phyloP scores from a whole-genome alignment of 2,113 vertebrate genomes.

The Saguinus imperator region DNA sequence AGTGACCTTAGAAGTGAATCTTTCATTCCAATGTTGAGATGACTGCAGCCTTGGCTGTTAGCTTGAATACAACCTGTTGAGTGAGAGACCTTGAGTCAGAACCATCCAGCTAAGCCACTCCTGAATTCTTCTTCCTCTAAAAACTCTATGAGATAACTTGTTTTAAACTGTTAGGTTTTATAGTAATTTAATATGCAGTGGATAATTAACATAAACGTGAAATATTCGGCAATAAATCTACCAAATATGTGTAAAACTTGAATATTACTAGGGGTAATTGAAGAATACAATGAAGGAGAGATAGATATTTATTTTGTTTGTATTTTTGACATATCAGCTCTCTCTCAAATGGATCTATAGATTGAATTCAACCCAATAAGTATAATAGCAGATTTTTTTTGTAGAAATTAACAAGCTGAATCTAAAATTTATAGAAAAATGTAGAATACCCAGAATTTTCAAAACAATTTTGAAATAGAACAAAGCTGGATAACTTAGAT shows the following conservation, averaged over 20 bases:
- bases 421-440: slow-evolving; percentile 12
- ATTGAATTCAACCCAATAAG: neutral
- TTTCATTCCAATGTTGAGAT: neutral
- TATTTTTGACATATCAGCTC: neutral
- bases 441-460: neutral
- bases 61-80: neutral
- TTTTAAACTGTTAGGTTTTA: slow-evolving; percentile 1
- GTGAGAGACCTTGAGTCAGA: neutral
- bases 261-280: neutral
- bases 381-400: neutral
- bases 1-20: neutral
- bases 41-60: neutral
- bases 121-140: neutral
- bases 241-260: neutral
- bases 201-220: neutral
- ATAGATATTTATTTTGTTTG: neutral
- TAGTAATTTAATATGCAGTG: neutral
- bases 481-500: neutral
- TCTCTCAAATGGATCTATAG: neutral
- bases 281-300: neutral
- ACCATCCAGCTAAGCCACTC: neutral
- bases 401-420: neutral
- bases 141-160: neutral
- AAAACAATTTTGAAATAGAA: slow-evolving; percentile 7
- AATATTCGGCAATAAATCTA: neutral